phyloP scores from a whole-genome alignment of 2,888 invertebrate species.

The Polyploca ridens region DNA sequence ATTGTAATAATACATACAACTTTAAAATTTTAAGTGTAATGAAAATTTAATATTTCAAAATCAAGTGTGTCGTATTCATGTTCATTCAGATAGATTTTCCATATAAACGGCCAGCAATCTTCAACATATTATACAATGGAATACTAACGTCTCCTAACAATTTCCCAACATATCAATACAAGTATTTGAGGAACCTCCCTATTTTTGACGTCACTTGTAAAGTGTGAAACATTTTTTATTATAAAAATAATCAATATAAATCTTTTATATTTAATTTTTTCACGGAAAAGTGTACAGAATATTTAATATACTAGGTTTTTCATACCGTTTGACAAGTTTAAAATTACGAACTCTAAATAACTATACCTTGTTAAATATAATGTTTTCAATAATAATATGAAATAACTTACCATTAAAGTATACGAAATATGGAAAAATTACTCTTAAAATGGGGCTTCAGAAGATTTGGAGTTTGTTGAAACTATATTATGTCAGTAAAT shows the following conservation, averaged over 20 bases:
- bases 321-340: not conserved
- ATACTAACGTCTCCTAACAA: constrained; percentile 50
- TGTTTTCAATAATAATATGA: not conserved
- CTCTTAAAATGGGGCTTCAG: no score
- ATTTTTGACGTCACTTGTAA: constrained; percentile 24
- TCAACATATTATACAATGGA: constrained; percentile 47
- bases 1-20: no score
- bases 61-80: not conserved
- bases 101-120: constrained; percentile 53
- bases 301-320: not conserved
- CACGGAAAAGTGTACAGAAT: not conserved
- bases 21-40: not conserved
- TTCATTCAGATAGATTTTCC: not conserved
- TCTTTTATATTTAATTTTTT: not conserved
- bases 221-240: not conserved
- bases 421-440: no score
- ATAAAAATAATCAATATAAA: not conserved
- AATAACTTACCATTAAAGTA: not conserved
- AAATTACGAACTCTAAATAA: not conserved
- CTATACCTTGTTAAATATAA: not conserved
- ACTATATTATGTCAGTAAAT: no score
- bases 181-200: constrained; percentile 39
- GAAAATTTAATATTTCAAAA: not conserved
- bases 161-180: constrained; percentile 69
- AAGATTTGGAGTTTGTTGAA: no score